Evolutionary conservation across 2,888 invertebrate species (phyloP).

Genomic region (Pseudeuparius sepicola): DNA sequence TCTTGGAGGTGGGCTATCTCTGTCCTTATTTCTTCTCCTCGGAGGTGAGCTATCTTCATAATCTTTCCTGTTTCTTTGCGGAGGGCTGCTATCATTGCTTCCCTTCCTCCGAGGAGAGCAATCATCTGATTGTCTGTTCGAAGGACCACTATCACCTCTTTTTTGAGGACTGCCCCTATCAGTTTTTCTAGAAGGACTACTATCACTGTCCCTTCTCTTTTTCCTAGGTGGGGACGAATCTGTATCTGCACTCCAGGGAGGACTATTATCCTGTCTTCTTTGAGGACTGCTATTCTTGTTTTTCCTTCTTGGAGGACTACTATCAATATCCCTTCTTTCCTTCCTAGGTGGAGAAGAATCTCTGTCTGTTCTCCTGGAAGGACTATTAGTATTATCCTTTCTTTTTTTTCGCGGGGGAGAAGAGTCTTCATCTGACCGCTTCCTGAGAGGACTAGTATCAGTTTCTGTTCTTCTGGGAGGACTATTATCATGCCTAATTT

Average conservation of each 20-base stretch:
- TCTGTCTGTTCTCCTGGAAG: slow-evolving; percentile 1
- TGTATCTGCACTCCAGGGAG: slow-evolving; percentile 21
- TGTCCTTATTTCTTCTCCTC: slow-evolving; percentile 18
- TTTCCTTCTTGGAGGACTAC: slow-evolving; percentile 18
- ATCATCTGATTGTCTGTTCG: slow-evolving; percentile 10
- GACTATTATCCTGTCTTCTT: slow-evolving; percentile 15
- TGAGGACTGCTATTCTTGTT: slow-evolving; percentile 12
- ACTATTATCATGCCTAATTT: background rate
- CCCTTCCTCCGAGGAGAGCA: slow-evolving; percentile 15
- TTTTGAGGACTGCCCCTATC: too few species aligned
- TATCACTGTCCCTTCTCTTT: too few species aligned
- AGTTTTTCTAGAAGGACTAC: too few species aligned
- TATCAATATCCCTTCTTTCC: background rate
- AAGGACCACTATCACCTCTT: slow-evolving; percentile 16
- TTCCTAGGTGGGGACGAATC: slow-evolving; percentile 21
- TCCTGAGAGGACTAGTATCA: slow-evolving; percentile 4
- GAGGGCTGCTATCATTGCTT: slow-evolving; percentile 1
- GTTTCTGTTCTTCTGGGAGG: slow-evolving; percentile 8
- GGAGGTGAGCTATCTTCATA: slow-evolving; percentile 33
- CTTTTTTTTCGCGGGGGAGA: slow-evolving; percentile 2
- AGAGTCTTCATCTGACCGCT: background rate
- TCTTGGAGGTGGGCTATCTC: slow-evolving; percentile 24
- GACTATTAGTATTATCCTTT: background rate
- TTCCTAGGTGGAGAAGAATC: slow-evolving; percentile 12
- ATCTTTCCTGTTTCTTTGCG: slow-evolving; percentile 7